Base-by-base conservation (phyloP, 1,140 invertebrate genomes). In the Littorina saxatilis region DNA sequence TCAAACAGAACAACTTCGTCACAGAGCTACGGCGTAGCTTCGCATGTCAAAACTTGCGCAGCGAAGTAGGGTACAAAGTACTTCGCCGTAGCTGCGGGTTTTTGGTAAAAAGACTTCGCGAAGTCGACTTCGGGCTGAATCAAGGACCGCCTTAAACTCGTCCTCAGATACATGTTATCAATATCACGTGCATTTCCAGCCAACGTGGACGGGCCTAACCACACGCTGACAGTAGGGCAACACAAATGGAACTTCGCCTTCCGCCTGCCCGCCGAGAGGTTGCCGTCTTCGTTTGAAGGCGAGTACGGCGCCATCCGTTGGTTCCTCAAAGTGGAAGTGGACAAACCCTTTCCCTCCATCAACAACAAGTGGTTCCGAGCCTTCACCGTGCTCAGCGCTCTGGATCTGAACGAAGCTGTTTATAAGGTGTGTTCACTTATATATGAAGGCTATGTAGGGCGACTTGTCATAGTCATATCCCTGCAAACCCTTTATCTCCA, bases 261-360 rank as follows among this genome's bases (percentile, higher is more conserved):
- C 52, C n/a, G n/a, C 2, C n/a, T 85, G 23, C 82, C 84, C 11
- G 27, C 20, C 0, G 27, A 47, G 17, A 58, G 40, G 39, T 68
- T 83, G 20, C 82, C 82, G 0, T 85, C 84, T 0, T 85, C 82
- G 4, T 85, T 82, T 80, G 84, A 85, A 40, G 84, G 84, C 2
- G 58, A 80, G n/a, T 61, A 77, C 52, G 82, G 84, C n/a, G 82
- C 84, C 47, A 75, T 83, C 29, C 40, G 84, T 15, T 85, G 79
- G 52, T 85, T 79, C 68, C 23, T 85, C n/a, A 83, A 70, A 35
- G 39, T 83, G 5, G 80, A 83, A 37, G 80, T 85, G 37, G 82
- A 81, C 80, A 83, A 77, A 39, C 84, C 84, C 7, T 80, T 82
- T 35, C 79, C 80, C 27, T 58, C 47, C 43, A 47, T 82, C 61